Evolutionary conservation across 2,113 vertebrate genomes (phyloP), one percentile per base, ranked within the genome.

Genomic region (human): DNA sequence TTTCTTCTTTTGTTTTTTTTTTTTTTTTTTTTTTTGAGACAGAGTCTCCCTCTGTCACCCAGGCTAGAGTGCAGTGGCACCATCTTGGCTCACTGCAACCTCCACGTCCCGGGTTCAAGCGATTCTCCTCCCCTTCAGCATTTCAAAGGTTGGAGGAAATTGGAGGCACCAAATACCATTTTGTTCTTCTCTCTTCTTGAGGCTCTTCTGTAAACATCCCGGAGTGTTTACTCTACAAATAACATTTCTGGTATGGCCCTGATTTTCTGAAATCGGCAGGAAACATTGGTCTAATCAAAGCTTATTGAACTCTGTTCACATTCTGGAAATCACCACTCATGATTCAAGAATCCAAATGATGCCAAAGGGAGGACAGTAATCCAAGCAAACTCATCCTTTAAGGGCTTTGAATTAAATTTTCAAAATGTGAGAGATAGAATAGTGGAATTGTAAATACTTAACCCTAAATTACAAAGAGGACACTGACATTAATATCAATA

Each of bases 321-420:
- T 81, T 90, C 50, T 50, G 27, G n/a, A 97, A 85, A 78, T 59
- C 27, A 72, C 64, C n/a, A 45, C 32, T 95, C 43, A 70, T 43
- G 25, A 93, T 16, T 78, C n/a, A 83, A 86, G 64, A 92, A 86
- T 93, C 96, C 93, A 96, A 90, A 96, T 78, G 40, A 92, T 18
- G 45, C 27, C 14, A n/a, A 93, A 88, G 30, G 30, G 38, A 95
- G 86, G n/a, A 17, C 4, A 43, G 5, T 85, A 35, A 90, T 32
- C 40, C 38, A 84, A 87, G 72, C 20, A 89, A 96, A 80, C 35
- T 38, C 43, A 66, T 90, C n/a, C 40, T 93, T 90, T 55, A 82
- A 92, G 32, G 35, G 8, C 35, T 83, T 27, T 50, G 57, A 93
- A 91, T 95, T 72, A 92, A 76, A 90, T 94, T 89, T 89, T 91